Evolutionary conservation across 2,888 invertebrate genomes (phyloP).

Genomic region (Charanyca ferruginea): DNA sequence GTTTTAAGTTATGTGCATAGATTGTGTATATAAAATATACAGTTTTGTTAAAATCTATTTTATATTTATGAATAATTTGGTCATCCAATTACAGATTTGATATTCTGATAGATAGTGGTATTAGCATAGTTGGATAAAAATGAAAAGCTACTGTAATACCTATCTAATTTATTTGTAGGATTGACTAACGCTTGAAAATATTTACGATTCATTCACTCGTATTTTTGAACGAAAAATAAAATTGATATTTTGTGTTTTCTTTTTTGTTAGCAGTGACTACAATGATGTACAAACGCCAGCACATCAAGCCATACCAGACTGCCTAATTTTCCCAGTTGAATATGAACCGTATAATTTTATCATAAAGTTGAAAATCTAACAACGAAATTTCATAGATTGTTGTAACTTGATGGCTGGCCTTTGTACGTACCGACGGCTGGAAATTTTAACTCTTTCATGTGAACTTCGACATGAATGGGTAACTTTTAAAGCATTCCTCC

Average conservation of each 20-base stretch:
- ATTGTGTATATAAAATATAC: neutral
- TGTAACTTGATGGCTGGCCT: no score
- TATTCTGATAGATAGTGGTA: slow-evolving; percentile 10
- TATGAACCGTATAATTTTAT: no score
- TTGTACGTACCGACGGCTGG: slow-evolving; percentile 4
- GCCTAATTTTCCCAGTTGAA: no score
- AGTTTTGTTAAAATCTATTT: slow-evolving; percentile 12
- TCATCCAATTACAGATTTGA: neutral
- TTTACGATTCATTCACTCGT: neutral
- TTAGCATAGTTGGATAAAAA: slow-evolving; percentile 23
- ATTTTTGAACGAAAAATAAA: slow-evolving; percentile 8
- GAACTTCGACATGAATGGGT: slow-evolving; percentile 60
- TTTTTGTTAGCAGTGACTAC: slow-evolving; percentile 13
- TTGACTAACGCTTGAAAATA: slow-evolving; percentile 12
- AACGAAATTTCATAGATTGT: no score
- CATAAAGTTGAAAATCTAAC: no score
- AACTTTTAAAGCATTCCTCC: slow-evolving; percentile 53
- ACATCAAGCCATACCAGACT: no score
- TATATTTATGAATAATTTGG: slow-evolving; percentile 19
- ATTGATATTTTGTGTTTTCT: slow-evolving; percentile 8
- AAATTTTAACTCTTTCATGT: slow-evolving; percentile 41
- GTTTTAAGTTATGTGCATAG: no score
- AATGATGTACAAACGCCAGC: no score
- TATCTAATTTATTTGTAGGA: slow-evolving; percentile 34
- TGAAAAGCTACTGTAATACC: neutral